Evolutionary conservation across 2,113 vertebrate genomes (phyloP).

Genomic region (Platichthys flesus): DNA sequence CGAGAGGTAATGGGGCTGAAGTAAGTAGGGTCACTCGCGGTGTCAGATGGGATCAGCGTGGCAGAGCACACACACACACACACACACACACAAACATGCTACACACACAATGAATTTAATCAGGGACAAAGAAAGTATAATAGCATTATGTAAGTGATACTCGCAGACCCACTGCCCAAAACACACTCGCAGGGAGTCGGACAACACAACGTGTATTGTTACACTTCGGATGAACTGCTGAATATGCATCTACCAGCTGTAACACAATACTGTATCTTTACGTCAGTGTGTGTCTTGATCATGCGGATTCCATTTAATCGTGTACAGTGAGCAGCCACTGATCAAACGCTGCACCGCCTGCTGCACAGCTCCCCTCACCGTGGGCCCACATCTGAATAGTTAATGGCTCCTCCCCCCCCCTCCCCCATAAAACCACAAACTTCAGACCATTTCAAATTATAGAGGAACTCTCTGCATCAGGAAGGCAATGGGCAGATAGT

Average conservation of each 20-base stretch:
- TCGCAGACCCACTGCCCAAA: slow-evolving; percentile 16
- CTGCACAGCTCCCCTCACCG: slow-evolving; percentile 46
- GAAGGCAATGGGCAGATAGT: slow-evolving; percentile 58
- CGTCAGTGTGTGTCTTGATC: slow-evolving; percentile 35
- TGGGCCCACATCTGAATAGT: slow-evolving; percentile 72
- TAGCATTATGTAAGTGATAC: slow-evolving; percentile 58
- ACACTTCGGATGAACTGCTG: neutral
- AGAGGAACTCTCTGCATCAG: slow-evolving; percentile 63
- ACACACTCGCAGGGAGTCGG: slow-evolving; percentile 23
- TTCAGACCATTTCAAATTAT: slow-evolving; percentile 72
- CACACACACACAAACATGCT: slow-evolving; percentile 24
- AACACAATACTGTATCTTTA: slow-evolving; percentile 13
- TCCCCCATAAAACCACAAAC: slow-evolving; percentile 60
- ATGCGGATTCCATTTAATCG: slow-evolving; percentile 39
- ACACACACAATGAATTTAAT: slow-evolving; percentile 43
- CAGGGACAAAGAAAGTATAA: slow-evolving; percentile 34
- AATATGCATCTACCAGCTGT: slow-evolving; percentile 33
- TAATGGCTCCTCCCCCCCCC: slow-evolving; percentile 46
- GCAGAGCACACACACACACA: slow-evolving; percentile 7
- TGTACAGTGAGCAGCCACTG: slow-evolving; percentile 59
- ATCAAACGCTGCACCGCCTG: slow-evolving; percentile 55
- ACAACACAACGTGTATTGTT: slow-evolving; percentile 26
- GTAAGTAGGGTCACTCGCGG: slow-evolving; percentile 58
- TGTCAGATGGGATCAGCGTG: slow-evolving; percentile 36
- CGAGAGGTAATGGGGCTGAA: slow-evolving; percentile 68